Evolutionary conservation across 2,888 invertebrate species (phyloP).

Genomic region (Drosophila macrothrix): DNA sequence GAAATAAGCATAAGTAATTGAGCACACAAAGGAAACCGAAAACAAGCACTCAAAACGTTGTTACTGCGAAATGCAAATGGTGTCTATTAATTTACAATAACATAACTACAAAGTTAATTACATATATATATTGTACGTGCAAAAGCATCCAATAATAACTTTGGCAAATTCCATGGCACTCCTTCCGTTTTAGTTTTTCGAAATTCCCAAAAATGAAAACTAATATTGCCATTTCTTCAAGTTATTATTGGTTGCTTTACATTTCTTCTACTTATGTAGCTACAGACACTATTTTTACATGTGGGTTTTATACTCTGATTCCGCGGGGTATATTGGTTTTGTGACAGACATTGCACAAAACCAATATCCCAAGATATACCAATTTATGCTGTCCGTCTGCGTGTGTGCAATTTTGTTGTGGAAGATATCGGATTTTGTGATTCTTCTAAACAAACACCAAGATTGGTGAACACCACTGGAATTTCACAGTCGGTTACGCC

Average conservation of each 20-base stretch:
- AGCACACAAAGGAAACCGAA: conserved; percentile 26
- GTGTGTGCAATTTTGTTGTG: neutral
- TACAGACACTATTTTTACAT: conserved; percentile 46
- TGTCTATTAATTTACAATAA: conserved; percentile 65
- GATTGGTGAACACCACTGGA: neutral
- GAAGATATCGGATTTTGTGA: neutral
- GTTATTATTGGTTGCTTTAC: conserved; percentile 31
- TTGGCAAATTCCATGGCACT: neutral
- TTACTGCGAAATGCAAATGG: conserved; percentile 68
- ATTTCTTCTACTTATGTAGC: conserved; percentile 43
- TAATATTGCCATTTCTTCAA: conserved; percentile 4
- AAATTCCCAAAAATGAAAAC: neutral
- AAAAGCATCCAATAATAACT: conserved; percentile 20
- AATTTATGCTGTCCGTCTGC: neutral
- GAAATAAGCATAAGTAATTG: conserved; percentile 15
- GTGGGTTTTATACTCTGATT: conserved; percentile 18
- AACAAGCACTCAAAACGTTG: conserved; percentile 60
- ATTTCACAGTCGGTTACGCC: neutral
- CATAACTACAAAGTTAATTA: conserved; percentile 38
- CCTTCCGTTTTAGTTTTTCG: neutral
- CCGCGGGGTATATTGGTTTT: neutral
- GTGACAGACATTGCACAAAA: neutral
- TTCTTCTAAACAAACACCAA: neutral
- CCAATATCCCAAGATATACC: neutral
- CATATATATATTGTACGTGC: conserved; percentile 28